Percentiles rank a stretch among this genome's conserved stretches.
Conservation (phyloP, 2,888 invertebrate species). For the Toxonevra muliebris region DNA sequence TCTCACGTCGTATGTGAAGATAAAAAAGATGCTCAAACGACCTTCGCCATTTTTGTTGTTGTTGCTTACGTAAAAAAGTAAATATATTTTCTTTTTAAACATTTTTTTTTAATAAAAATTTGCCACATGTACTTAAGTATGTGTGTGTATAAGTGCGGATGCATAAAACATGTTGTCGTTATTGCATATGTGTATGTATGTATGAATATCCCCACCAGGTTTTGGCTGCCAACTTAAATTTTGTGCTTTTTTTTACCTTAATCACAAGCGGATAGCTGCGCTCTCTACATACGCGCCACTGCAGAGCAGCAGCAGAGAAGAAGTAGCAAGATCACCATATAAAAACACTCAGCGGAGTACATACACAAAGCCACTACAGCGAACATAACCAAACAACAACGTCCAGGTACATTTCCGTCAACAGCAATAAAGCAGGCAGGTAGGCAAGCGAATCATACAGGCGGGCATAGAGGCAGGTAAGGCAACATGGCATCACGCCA, state of each 20-base stretch:
- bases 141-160: not conserved
- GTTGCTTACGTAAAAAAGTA: not conserved
- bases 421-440: not conserved
- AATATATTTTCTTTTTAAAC: not conserved
- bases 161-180: slow-evolving; percentile 2
- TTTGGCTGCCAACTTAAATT: too few species aligned
- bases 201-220: not conserved
- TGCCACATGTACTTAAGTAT: not conserved
- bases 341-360: not conserved
- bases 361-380: not conserved
- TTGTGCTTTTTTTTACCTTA: too few species aligned
- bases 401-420: not conserved
- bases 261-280: too few species aligned
- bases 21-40: slow-evolving; percentile 13
- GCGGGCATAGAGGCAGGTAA: not conserved
- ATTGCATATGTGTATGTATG: not conserved
- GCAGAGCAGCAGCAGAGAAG: not conserved
- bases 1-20: not conserved
- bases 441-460: not conserved
- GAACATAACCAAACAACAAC: too few species aligned
- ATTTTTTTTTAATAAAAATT: not conserved
- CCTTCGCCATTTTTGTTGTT: slow-evolving; percentile 10
- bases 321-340: not conserved
- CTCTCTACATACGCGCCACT: not conserved
- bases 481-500: slow-evolving; percentile 12